Base-by-base conservation (phyloP, 2,113 vertebrate genomes). In the Oxygymnocypris stewartii region DNA sequence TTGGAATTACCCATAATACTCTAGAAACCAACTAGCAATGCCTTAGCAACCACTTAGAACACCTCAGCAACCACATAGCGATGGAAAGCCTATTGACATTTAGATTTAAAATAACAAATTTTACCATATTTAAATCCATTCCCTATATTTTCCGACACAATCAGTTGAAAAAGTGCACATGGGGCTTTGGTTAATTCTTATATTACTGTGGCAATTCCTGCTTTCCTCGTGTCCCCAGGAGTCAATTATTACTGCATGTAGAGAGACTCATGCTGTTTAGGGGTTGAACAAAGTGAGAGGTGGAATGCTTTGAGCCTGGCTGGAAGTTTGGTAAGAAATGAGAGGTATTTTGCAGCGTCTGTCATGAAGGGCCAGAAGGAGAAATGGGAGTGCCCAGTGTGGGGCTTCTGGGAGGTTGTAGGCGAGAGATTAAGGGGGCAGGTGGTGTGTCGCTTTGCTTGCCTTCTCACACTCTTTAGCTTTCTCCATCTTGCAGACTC, bases 261-360 rank as follows among this genome's bases (percentile, higher is more conserved):
- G n/a, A 80, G 79, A 44, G 40, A 54, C 65, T 37, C 81, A 83
- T 83, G 81, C 65, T 83, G 44, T 83, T 71, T n/a, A 13, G 65
- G 20, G 47, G 63, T 23, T 71, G 28, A 83, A 18, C 65, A 51
- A 5, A 71, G 28, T 49, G 81, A 83, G 63, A 51, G 44, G 18
- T 71, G 81, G 65, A 71, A 83, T 83, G 81, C 81, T 83, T 83
- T 83, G 81, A 83, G 81, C 81, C 6, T 71, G 81, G 44, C 44
- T 71, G 65, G 65, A 71, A 65, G 44, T 83, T 35, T 25, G 3
- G 63, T 23, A 51, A 83, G 81, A 83, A 83, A 71, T 71, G 44
- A 83, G 65, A 83, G 81, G 65, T 83, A 83, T 83, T 83, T 71
- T 37, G 18, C 47, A 16, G 25, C 1, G 25, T 71, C 63, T 54